Percentiles rank a stretch among this genome's conserved stretches.
Evolutionary conservation across 2,888 invertebrate species (phyloP).

Genomic region (Phalera bucephala): DNA sequence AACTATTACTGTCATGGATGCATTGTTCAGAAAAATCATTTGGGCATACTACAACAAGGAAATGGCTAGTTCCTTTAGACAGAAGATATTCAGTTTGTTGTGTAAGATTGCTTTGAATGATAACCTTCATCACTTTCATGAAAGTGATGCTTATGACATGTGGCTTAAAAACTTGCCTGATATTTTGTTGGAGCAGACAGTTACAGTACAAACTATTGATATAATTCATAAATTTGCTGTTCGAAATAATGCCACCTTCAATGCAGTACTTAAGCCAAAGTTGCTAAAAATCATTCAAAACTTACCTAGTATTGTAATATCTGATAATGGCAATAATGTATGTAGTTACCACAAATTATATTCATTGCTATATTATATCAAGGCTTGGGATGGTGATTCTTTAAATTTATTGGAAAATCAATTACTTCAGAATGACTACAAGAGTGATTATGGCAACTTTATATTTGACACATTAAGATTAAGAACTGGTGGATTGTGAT

Average conservation of each 20-base stretch:
- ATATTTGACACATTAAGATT: slow-evolving; percentile 67
- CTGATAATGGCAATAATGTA: slow-evolving; percentile 60
- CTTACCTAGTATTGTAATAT: slow-evolving; percentile 59
- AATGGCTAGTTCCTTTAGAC: slow-evolving; percentile 48
- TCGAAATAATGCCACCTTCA: slow-evolving; percentile 76
- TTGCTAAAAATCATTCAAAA: slow-evolving; percentile 70
- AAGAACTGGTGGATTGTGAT: slow-evolving; percentile 41
- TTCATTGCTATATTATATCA: slow-evolving; percentile 81
- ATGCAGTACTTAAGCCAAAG: slow-evolving; percentile 67
- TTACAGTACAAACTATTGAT: slow-evolving; percentile 78
- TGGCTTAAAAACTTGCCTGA: slow-evolving; percentile 83
- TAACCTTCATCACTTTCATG: slow-evolving; percentile 61
- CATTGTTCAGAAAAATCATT: slow-evolving; percentile 64
- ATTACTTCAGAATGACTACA: slow-evolving; percentile 54
- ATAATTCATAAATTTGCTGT: slow-evolving; percentile 83
- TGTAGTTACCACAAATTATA: slow-evolving; percentile 76
- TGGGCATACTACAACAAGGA: slow-evolving; percentile 58
- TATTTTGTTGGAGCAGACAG: slow-evolving; percentile 73
- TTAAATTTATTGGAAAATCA: slow-evolving; percentile 68
- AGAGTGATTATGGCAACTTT: slow-evolving; percentile 58
- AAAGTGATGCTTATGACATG: slow-evolving; percentile 59
- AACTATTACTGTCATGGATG: slow-evolving; percentile 51
- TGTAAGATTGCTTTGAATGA: slow-evolving; percentile 72
- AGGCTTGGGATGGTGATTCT: slow-evolving; percentile 64
- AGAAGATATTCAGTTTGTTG: slow-evolving; percentile 65